These are phyloP conservation scores for Sinodicranocentrus sp. DNA, from an alignment of 2,888 invertebrate species.

Conservation along the genomic window DNA sequence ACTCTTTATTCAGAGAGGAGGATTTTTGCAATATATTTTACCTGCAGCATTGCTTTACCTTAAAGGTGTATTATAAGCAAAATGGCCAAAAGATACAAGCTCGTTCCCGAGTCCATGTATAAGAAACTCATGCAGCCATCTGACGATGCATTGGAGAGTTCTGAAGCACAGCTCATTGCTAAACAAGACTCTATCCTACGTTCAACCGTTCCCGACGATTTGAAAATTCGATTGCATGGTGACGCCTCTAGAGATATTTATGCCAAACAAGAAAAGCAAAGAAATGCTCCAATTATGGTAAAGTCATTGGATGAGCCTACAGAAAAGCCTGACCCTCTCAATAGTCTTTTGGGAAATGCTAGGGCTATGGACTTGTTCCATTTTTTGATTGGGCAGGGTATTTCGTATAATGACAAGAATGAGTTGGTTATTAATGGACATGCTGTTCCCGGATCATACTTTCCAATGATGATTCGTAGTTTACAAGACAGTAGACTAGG, in stretches of 20 bases:
- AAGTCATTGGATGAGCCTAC: not conserved
- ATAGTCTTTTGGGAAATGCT: no score
- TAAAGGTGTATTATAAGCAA: not conserved
- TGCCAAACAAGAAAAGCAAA: not conserved
- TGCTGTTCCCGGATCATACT: not conserved
- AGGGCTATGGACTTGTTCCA: constrained; percentile 8
- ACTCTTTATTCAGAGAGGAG: constrained; percentile 41
- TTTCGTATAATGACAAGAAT: constrained; percentile 13
- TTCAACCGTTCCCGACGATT: not conserved
- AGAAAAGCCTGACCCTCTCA: no score
- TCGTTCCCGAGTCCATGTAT: constrained; percentile 17
- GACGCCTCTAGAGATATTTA: constrained; percentile 5
- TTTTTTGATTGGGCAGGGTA: not conserved
- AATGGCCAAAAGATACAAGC: constrained; percentile 30
- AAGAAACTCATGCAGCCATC: not conserved
- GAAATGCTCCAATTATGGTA: not conserved
- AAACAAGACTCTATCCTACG: constrained; percentile 6
- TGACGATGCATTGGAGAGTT: not conserved
- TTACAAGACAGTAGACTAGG: constrained; percentile 2
- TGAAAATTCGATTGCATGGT: not conserved
- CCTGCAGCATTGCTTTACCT: constrained; percentile 8
- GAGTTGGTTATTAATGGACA: constrained; percentile 18
- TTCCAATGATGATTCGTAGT: constrained; percentile 8
- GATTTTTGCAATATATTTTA: constrained; percentile 34
- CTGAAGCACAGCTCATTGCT: not conserved